These are phyloP conservation scores for Stegostoma tigrinum DNA, from an alignment of 2,113 vertebrate species.

Conservation along the genomic window DNA sequence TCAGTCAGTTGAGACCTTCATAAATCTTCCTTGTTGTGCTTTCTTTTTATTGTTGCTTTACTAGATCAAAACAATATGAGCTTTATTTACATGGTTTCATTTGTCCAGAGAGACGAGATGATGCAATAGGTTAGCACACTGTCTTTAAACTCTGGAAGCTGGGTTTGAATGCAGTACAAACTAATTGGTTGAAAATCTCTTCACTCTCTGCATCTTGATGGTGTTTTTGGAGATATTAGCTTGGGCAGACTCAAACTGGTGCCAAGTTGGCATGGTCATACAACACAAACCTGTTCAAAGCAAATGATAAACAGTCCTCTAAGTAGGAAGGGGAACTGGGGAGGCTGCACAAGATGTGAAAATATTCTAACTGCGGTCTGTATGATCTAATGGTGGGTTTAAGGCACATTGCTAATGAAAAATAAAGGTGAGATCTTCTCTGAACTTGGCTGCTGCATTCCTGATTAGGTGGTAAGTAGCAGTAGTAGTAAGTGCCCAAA, in stretches of 20 bases:
- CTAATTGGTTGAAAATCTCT: background rate
- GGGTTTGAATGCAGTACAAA: background rate
- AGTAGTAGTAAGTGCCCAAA: background rate
- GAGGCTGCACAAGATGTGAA: background rate
- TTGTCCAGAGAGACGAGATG: background rate
- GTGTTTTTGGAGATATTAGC: background rate
- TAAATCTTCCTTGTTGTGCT: background rate
- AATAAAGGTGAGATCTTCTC: background rate
- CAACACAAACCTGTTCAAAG: background rate
- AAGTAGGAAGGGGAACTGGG: background rate
- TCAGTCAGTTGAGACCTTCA: background rate
- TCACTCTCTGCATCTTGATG: background rate
- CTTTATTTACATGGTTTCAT: background rate
- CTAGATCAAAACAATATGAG: background rate
- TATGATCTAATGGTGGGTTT: background rate
- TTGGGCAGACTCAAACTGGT: background rate
- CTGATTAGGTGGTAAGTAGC: background rate
- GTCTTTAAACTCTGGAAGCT: background rate
- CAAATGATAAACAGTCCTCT: background rate
- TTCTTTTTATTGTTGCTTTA: background rate
- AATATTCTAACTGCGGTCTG: background rate
- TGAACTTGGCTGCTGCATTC: background rate
- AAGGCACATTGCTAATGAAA: background rate
- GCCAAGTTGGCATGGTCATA: background rate
- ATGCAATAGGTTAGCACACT: background rate